A percentile compares a stretch with the other conserved stretches of the same genome.
phyloP scores from a whole-genome alignment of 2,888 invertebrate genomes.

The Nomada flava region DNA sequence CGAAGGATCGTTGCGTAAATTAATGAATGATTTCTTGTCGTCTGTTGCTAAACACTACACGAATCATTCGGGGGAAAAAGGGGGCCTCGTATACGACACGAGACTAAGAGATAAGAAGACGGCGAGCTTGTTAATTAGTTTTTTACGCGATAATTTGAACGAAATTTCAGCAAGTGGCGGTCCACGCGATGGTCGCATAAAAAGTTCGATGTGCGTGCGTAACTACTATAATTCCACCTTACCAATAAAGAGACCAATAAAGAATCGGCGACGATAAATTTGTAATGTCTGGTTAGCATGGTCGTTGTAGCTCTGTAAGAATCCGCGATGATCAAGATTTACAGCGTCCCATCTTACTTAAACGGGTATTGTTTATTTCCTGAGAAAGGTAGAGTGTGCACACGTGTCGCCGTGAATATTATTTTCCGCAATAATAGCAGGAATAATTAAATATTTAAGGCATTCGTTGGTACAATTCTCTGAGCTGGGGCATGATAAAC shows the following conservation, averaged over 20 bases:
- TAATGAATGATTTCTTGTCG: neutral
- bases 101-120: neutral
- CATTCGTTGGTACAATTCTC: neutral
- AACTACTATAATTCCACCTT: conserved; percentile 38
- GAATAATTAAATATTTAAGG: neutral
- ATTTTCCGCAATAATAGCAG: neutral
- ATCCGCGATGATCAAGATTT: conserved; percentile 23
- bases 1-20: neutral
- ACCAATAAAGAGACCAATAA: conserved; percentile 18
- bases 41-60: neutral
- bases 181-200: neutral
- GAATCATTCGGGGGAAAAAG: neutral
- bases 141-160: conserved; percentile 15
- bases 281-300: conserved; percentile 22
- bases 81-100: no score
- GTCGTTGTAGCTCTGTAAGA: neutral
- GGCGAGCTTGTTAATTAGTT: conserved; percentile 18
- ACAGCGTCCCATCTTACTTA: conserved; percentile 4
- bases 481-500: neutral
- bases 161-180: conserved; percentile 25
- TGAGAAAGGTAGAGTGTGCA: conserved; percentile 12
- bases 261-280: conserved; percentile 36
- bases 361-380: conserved; percentile 6
- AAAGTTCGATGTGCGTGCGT: conserved; percentile 17
- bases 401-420: conserved; percentile 7